phyloP scores from a whole-genome alignment of 1,140 invertebrate species.

The Bombyx mandarina region DNA sequence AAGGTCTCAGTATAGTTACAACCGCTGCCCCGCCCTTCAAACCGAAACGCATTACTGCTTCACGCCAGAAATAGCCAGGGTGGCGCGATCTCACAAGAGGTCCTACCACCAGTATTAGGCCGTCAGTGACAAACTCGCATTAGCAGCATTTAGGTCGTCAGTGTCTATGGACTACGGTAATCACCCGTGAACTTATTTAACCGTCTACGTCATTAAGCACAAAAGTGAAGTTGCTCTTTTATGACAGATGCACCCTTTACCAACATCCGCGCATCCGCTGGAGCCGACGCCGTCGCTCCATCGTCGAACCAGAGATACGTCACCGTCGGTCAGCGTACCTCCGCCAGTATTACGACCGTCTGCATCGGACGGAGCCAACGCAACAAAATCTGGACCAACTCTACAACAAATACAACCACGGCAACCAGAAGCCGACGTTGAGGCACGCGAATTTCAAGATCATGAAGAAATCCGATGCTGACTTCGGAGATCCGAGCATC shows the following conservation, averaged over 20 bases:
- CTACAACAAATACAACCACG: conserved; percentile 58
- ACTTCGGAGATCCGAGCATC: conserved; percentile 38
- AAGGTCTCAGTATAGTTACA: no score
- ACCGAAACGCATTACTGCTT: no score
- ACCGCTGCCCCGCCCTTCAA: no score
- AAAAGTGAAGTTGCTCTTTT: no score
- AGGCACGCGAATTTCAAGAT: conserved; percentile 61
- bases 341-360: conserved; percentile 60
- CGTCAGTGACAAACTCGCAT: neutral
- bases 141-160: neutral
- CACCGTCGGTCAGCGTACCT: conserved; percentile 66
- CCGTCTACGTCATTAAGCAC: no score
- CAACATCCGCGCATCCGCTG: conserved; percentile 87
- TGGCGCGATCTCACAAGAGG: no score
- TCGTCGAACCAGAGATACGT: conserved; percentile 63
- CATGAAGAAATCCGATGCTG: conserved; percentile 56
- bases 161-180: no score
- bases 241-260: conserved; percentile 79
- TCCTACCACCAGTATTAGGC: no score
- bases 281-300: conserved; percentile 78
- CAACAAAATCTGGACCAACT: conserved; percentile 47
- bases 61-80: no score
- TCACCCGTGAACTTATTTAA: no score
- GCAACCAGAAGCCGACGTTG: conserved; percentile 48
- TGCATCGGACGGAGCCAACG: conserved; percentile 35